Conservation (phyloP, 53 echinoderm and acorn worm species). For the Crossaster papposus region DNA sequence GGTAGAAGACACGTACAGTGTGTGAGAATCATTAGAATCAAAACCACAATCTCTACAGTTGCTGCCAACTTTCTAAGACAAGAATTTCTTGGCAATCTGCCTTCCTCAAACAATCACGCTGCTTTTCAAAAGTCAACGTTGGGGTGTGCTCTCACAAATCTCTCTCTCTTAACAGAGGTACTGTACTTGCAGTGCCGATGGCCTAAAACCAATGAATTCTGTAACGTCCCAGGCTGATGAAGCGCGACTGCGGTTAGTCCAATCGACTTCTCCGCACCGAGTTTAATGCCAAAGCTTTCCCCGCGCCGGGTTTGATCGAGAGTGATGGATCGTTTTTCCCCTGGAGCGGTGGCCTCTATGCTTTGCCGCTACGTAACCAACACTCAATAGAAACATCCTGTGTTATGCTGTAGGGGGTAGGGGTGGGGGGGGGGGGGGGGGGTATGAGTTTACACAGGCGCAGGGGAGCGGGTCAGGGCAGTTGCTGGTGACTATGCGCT, state of each 20-base stretch:
- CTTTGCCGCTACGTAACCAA: not conserved
- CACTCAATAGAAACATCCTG: conserved; percentile 16
- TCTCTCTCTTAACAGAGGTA: no score
- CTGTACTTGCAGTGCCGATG: no score
- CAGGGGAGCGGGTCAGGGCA: not conserved
- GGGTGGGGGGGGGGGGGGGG: no score
- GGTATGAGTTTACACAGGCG: not conserved
- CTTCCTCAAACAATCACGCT: not conserved
- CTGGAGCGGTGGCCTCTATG: not conserved
- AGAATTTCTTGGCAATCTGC: not conserved
- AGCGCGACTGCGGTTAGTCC: no score
- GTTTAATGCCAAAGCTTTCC: not conserved
- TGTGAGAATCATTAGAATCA: not conserved
- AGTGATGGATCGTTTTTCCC: not conserved
- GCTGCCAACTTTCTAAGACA: not conserved
- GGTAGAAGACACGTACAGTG: not conserved
- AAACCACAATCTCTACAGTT: not conserved
- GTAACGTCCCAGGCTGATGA: no score
- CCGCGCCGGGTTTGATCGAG: not conserved
- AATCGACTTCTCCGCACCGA: not conserved
- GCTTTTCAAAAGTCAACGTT: not conserved
- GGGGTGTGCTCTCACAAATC: not conserved
- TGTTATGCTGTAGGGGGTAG: not conserved
- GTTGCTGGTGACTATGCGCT: conserved; percentile 11
- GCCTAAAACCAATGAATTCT: no score